Evolutionary conservation across 2,888 invertebrate genomes (phyloP), one percentile per base, ranked within the genome.

Genomic region (Chrysopilus asiliformis): DNA sequence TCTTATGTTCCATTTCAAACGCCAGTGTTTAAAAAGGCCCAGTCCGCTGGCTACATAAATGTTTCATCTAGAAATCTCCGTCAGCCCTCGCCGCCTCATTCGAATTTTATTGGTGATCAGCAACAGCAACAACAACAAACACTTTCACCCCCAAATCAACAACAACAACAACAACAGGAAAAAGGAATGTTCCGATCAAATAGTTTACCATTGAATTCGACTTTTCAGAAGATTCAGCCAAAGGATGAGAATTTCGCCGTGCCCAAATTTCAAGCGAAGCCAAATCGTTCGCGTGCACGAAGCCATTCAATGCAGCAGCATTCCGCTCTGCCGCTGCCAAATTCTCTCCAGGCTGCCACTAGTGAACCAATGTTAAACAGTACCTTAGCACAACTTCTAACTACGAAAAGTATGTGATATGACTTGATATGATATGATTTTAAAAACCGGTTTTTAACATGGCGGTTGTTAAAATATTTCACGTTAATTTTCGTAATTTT

Each of bases 311-410:
- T 63, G 33, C 57, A 61, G 27, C 60, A 60, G 20, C 54, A 60
- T 14, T 45, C 30, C 3, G 15, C 28, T 2, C 27, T 24, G 2
- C 14, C 33, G 33, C 10, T 32, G 46, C 57, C 68, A 14, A 69
- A 73, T 39, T 80, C 80, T 43, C 68, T 84, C 47, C 71, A 75
- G 49, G 73, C 79, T 48, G 78, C 82, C 30, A 74, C 75, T 39
- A 83, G 82, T 56, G 84, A 85, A 64, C 81, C 84, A 32, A 71
- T 78, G 49, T 65, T 84, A 44, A 68, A 74, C 45, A 85, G 81
- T 65, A 80, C 84, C 36, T 70, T 90, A 41, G 86, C 87, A 31
- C 86, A 87, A 55, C 71, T 90, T 45, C 74, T 90, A 47, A 32
- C 12, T 10, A 20, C 13, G 10, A 13, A 22, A 22, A 10, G 22